Base-by-base conservation (phyloP, 1,140 invertebrate genomes). In the Platorchestia sp. region DNA sequence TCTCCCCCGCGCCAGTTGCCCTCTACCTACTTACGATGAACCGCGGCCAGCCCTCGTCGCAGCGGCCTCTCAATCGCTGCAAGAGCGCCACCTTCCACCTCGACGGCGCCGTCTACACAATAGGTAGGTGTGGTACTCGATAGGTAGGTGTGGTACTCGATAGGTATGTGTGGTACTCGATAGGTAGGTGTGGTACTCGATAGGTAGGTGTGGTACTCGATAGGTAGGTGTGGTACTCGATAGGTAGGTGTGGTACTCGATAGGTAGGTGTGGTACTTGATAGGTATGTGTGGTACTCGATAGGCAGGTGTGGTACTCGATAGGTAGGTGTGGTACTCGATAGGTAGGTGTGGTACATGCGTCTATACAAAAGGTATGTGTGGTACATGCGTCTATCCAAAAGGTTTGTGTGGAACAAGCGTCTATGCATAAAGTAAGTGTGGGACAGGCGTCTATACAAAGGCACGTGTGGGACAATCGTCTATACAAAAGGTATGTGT, bases 51-150 rank as follows among this genome's bases (percentile, higher is more conserved):
- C 19, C 59, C n/a, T 75, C 86, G 40, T n/a, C 95, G 43, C 95
- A 95, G 19, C 95, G 96, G 0, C 96, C 96, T 43, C 95, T 96
- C 95, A 96, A 96, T 95, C 95, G 96, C 86, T 96, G 96, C 95
- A 96, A 96, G 90, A 96, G 96, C 95, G 96, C 96, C 95, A 96
- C 96, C 95, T 96, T 96, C 95, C 96, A 96, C 59, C 95, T 96
- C n/a, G 96, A 96, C 95, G 96, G 96, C 36, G 96, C 96, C 14
- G 95, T 96, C 41, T 96, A 96, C 75, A 96, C 96, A 45, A 96
- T 96, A 96, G 96, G 96, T 96, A 86, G 42, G 96, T 96, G 43
- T 3, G n/a, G 43, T 44, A 27, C 5, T 19, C 87, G 41, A 41
- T 40, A 86, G 86, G 87, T 89, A 89, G 41, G 87, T 89, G 43